Evolutionary conservation across 2,797 vertebrate species (phyloP).

Genomic region (Kryptolebias ocellatus): DNA sequence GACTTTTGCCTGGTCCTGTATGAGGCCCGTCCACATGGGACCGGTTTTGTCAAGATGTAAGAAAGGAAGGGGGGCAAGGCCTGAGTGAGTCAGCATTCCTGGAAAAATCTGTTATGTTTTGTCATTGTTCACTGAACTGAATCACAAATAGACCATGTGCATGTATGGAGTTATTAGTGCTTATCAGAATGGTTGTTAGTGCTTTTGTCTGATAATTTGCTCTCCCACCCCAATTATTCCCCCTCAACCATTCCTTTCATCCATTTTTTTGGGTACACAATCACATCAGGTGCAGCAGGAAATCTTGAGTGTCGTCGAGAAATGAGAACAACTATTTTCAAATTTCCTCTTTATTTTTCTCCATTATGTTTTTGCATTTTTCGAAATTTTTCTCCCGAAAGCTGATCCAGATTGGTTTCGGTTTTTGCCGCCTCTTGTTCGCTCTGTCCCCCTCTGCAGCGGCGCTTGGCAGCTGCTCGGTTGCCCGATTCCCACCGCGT

Average conservation of each 20-base stretch:
- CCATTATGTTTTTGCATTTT: not conserved
- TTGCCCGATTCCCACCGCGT: not conserved
- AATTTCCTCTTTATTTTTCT: not conserved
- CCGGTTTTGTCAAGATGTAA: no score
- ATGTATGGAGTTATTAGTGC: constrained; percentile 11
- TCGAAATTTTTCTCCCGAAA: not conserved
- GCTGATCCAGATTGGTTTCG: constrained; percentile 7
- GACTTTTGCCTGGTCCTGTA: no score
- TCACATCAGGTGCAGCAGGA: constrained; percentile 43
- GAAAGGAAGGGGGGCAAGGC: no score
- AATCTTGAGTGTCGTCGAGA: constrained; percentile 15
- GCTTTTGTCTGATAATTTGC: constrained; percentile 51
- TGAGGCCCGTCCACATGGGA: no score
- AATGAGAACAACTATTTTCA: not conserved
- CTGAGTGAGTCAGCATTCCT: no score
- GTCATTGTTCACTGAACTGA: not conserved
- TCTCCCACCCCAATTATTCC: not conserved
- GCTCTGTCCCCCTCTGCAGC: constrained; percentile 13
- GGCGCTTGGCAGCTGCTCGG: constrained; percentile 52
- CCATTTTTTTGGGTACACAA: constrained; percentile 44
- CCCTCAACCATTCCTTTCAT: constrained; percentile 41
- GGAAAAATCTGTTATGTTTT: not conserved
- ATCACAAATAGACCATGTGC: constrained; percentile 7
- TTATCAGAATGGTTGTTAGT: constrained; percentile 25
- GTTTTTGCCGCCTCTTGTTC: constrained; percentile 20